phyloP scores from a whole-genome alignment of 2,113 vertebrate species.

The Cebidichthys violaceus region DNA sequence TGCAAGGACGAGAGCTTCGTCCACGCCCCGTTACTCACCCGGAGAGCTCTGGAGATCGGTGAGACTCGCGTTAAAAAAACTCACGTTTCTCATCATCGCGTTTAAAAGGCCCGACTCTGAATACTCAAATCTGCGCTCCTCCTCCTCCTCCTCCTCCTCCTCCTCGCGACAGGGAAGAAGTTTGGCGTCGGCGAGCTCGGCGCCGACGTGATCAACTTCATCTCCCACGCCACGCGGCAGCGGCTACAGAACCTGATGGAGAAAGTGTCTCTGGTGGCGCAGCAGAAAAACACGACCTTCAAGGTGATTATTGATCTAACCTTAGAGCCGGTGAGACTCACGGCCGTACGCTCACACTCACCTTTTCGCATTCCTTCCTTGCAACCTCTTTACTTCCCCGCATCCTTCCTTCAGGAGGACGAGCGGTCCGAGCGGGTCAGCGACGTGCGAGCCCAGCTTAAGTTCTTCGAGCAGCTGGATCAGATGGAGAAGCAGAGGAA shows the following conservation, averaged over 20 bases:
- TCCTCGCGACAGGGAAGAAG: slow-evolving; percentile 85
- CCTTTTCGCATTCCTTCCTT: not conserved
- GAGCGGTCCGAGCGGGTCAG: slow-evolving; percentile 87
- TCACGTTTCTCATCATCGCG: not conserved
- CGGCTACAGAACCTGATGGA: slow-evolving; percentile 91
- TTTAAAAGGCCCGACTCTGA: not conserved
- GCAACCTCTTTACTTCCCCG: no score
- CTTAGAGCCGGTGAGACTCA: not conserved
- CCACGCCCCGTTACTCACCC: slow-evolving; percentile 86
- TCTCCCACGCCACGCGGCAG: slow-evolving; percentile 92
- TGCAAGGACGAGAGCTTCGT: slow-evolving; percentile 94
- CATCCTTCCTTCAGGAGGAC: slow-evolving; percentile 86
- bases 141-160: no score
- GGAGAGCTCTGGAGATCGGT: slow-evolving; percentile 92
- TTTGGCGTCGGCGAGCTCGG: slow-evolving; percentile 91
- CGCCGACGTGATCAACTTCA: slow-evolving; percentile 90
- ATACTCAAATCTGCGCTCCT: no score
- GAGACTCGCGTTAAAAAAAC: no score
- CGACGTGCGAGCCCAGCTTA: slow-evolving; percentile 90
- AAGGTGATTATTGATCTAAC: slow-evolving; percentile 83
- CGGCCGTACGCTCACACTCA: not conserved
- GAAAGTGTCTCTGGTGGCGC: slow-evolving; percentile 90
- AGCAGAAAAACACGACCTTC: slow-evolving; percentile 90
- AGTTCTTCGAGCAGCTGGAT: slow-evolving; percentile 94
- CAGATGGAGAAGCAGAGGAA: slow-evolving; percentile 94